phyloP scores from a whole-genome alignment of 2,797 vertebrate species.

The Gadopsis bispinosus region DNA sequence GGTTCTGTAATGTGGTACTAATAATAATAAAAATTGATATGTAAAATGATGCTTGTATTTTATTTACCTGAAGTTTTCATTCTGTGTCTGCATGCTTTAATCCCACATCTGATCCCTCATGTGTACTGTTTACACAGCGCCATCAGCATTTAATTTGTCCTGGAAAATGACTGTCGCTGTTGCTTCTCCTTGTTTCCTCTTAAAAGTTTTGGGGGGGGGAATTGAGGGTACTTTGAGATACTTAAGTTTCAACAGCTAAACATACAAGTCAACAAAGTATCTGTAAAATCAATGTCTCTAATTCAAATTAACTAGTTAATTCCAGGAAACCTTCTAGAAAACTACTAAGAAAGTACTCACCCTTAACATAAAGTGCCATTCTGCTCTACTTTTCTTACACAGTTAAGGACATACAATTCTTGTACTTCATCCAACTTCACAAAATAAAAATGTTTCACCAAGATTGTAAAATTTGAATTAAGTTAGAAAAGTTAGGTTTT shows the following conservation, averaged over 20 bases:
- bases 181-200: not conserved
- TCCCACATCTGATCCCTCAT: not conserved
- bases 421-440: not conserved
- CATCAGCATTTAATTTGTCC: not conserved
- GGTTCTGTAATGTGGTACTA: not conserved
- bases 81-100: not conserved
- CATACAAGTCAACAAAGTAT: not conserved
- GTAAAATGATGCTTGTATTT: not conserved
- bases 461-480: not conserved
- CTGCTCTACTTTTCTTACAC: not conserved
- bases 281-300: not conserved
- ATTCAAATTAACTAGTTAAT: constrained; percentile 4
- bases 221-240: not conserved
- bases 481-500: constrained; percentile 12
- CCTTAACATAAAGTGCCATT: not conserved
- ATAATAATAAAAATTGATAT: not conserved
- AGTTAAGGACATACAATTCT: not conserved
- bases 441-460: not conserved
- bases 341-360: not conserved
- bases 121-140: not conserved
- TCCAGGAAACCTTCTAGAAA: not conserved
- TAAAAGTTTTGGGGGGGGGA: not conserved
- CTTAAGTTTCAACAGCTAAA: not conserved
- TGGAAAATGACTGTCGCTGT: not conserved
- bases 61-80: not conserved